Percentiles rank a stretch among this genome's conserved stretches.
Evolutionary conservation across 2,888 invertebrate species (phyloP).

Genomic region (Rotaria magnacalcarata): DNA sequence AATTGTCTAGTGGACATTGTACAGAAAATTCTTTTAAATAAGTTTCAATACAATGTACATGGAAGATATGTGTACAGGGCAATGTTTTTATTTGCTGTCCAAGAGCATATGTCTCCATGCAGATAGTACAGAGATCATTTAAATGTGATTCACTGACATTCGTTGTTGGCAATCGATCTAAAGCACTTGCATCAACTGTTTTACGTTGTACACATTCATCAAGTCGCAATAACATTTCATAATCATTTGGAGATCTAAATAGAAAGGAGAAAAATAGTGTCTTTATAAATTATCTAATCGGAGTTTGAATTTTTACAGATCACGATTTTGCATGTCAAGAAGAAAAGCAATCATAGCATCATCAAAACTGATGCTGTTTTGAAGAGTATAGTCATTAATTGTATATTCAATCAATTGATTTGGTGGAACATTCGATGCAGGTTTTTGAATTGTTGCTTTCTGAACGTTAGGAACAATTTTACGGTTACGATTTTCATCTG

Average conservation of each 20-base stretch:
- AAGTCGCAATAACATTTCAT: slow-evolving; percentile 53
- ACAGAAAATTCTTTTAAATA: slow-evolving; percentile 55
- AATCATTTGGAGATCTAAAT: slow-evolving; percentile 53
- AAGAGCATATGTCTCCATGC: slow-evolving; percentile 53
- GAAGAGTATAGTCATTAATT: background rate
- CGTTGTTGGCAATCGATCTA: slow-evolving; percentile 50
- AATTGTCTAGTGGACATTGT: slow-evolving; percentile 56
- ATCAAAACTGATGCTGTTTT: background rate
- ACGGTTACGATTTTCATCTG: too few species aligned
- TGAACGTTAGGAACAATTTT: too few species aligned
- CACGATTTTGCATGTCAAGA: slow-evolving; percentile 21
- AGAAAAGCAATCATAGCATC: background rate
- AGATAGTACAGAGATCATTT: slow-evolving; percentile 52
- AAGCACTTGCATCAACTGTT: slow-evolving; percentile 50
- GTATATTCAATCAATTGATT: too few species aligned
- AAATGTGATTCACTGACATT: slow-evolving; percentile 42
- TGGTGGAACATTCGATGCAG: too few species aligned
- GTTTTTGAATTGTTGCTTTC: too few species aligned
- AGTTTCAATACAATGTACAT: slow-evolving; percentile 54
- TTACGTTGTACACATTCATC: slow-evolving; percentile 55
- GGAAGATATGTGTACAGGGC: slow-evolving; percentile 56
- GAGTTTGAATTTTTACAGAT: background rate
- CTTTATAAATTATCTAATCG: background rate
- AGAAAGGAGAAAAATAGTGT: background rate
- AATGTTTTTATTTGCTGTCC: slow-evolving; percentile 53